Evolutionary conservation across 2,113 vertebrate species (phyloP), one percentile per base, ranked within the genome.

Genomic region (Anguilla japonica): DNA sequence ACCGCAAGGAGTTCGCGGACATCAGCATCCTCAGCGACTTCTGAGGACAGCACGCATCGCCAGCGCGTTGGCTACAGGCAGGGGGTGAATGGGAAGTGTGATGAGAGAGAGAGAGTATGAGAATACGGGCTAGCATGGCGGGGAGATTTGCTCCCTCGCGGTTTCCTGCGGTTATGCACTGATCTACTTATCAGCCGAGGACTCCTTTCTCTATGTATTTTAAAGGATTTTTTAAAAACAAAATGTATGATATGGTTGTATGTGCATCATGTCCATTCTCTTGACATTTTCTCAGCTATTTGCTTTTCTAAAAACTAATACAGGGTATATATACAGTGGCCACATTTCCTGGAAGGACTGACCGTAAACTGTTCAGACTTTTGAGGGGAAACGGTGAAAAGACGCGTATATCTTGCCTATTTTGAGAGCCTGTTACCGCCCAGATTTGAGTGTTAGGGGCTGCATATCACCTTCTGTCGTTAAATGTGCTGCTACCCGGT

Each of bases 1-100:
- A 99, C 94, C 93, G 94, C 83, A 96, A 96, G 1, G 97, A 98
- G 91, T 99, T 99, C 0, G 96, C 96, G 0, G 97, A 99, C 94
- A 97, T 99, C 95, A 96, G 97, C 81, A 98, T 99, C 93, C 97
- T 99, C 92, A 98, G 97, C 80, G 97, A 99, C 94, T 98, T 98
- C 94, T 98, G 86, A 96, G 20, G 5, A 78, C 5, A 26, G 60
- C 18, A 8, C 18, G 3, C 5, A 67, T 0, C 5, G 16, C 20
- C 56, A 14, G 56, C 3, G 56, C 3, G 56, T 3, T 60, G 11
- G 0, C 18, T 4, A 5, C 18, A 67, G 60, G 8, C 18, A 56
- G 53, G 20, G 60, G 22, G 60, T 5, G 60, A 67, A 26, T 22
- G 60, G 22, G 60, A 67, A 26, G 22, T 4, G 18, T 15, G 20